Percentiles rank a stretch among this genome's conserved stretches.
Conservation (phyloP, 2,888 invertebrate species). For the Steinernema hermaphroditum region DNA sequence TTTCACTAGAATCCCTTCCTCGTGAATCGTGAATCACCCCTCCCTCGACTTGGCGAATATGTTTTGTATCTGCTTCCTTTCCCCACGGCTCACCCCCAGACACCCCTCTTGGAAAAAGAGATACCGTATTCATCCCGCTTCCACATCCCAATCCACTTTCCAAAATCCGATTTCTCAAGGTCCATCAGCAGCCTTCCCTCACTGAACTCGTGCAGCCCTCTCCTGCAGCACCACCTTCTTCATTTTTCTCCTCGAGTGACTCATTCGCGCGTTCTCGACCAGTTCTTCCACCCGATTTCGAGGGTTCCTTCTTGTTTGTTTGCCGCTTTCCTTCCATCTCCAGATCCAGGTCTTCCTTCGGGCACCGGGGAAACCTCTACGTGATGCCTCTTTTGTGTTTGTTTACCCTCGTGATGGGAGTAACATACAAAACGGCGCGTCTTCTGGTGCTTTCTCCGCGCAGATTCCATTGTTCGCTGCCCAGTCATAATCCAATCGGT, state of each 20-base stretch:
- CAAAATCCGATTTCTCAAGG: background rate
- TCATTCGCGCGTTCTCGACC: slow-evolving; percentile 2
- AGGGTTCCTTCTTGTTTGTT: background rate
- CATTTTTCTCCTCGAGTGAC: background rate
- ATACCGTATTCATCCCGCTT: too few species aligned
- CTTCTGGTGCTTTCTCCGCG: background rate
- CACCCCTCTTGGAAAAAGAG: too few species aligned
- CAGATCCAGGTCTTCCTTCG: background rate
- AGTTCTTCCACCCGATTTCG: background rate
- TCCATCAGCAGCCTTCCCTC: background rate
- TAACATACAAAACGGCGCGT: background rate
- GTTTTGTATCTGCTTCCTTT: background rate
- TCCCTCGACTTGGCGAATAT: background rate
- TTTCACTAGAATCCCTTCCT: too few species aligned
- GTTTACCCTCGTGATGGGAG: too few species aligned
- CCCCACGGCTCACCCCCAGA: too few species aligned
- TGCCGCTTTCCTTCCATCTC: background rate
- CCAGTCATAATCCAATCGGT: slow-evolving; percentile 19
- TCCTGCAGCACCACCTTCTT: background rate
- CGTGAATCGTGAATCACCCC: too few species aligned
- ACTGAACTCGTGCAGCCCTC: background rate
- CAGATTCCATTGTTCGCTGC: slow-evolving; percentile 25
- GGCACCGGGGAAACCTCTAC: background rate
- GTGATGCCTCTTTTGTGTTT: background rate
- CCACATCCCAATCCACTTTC: too few species aligned